A percentile compares a stretch with the other conserved stretches of the same genome.
Evolutionary conservation across 2,797 vertebrate species (phyloP).

Genomic region (Platyrinchus mystaceus): DNA sequence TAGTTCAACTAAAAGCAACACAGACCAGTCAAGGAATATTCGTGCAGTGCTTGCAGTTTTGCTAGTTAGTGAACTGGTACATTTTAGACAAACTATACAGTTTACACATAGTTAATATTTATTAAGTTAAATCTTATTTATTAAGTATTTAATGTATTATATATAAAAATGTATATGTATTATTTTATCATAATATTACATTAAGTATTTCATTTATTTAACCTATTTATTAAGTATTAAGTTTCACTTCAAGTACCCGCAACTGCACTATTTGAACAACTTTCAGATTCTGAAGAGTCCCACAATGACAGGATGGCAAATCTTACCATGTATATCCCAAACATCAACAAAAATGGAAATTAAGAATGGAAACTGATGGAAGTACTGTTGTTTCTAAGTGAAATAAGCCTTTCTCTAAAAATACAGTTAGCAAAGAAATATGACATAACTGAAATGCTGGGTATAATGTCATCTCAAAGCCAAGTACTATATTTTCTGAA

Average conservation of each 20-base stretch:
- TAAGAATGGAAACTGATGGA: neutral
- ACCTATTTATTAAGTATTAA: neutral
- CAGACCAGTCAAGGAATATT: neutral
- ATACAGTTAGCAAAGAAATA: neutral
- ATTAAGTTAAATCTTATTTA: neutral
- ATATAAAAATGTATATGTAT: neutral
- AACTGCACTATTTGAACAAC: neutral
- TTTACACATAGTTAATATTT: neutral
- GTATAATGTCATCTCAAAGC: neutral
- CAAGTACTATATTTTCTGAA: neutral
- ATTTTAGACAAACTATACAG: neutral
- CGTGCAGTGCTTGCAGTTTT: neutral
- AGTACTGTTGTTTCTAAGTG: neutral
- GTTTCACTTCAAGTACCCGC: neutral
- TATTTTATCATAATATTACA: neutral
- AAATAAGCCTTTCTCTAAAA: neutral
- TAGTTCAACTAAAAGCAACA: neutral
- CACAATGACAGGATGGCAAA: fast-evolving
- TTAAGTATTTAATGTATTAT: neutral
- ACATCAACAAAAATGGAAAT: neutral
- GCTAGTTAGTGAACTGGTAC: neutral
- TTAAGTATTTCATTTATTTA: neutral
- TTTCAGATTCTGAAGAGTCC: neutral
- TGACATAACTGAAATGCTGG: neutral
- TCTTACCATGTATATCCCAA: neutral